Evolutionary conservation across 2,888 invertebrate species (phyloP).

Genomic region (Amblyjoppa proteus): DNA sequence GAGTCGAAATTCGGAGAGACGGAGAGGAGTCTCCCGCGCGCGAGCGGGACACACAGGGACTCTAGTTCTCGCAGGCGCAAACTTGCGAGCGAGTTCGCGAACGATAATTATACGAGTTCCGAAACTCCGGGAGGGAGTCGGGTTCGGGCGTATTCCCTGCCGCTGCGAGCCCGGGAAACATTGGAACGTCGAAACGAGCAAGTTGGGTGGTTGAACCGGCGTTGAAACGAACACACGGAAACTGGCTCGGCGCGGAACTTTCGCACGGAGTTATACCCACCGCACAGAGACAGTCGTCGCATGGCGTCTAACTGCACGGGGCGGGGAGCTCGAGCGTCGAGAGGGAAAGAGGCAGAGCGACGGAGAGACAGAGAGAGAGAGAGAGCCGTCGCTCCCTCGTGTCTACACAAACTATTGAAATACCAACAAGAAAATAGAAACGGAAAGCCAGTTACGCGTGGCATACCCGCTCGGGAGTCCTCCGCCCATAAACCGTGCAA

Average conservation of each 20-base stretch:
- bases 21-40: conserved; percentile 46
- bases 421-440: conserved; percentile 11
- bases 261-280: conserved; percentile 7
- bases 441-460: neutral
- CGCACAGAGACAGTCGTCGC: conserved; percentile 10
- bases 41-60: conserved; percentile 17
- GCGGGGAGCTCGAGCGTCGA: neutral
- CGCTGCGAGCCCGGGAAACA: conserved; percentile 28
- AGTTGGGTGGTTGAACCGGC: conserved; percentile 50
- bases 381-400: conserved; percentile 2
- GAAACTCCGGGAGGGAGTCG: conserved; percentile 75
- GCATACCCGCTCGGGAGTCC: neutral
- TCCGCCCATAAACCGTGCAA: neutral
- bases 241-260: conserved; percentile 44
- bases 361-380: conserved; percentile 1
- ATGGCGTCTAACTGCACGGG: neutral
- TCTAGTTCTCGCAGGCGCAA: conserved; percentile 61
- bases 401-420: conserved; percentile 33
- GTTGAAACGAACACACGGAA: conserved; percentile 53
- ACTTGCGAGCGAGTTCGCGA: conserved; percentile 77
- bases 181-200: conserved; percentile 53
- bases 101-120: conserved; percentile 82
- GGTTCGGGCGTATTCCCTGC: conserved; percentile 15
- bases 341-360: neutral
- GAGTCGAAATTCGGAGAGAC: neutral